phyloP scores from a whole-genome alignment of 2,888 invertebrate species.

The Hypolimnas misippus region DNA sequence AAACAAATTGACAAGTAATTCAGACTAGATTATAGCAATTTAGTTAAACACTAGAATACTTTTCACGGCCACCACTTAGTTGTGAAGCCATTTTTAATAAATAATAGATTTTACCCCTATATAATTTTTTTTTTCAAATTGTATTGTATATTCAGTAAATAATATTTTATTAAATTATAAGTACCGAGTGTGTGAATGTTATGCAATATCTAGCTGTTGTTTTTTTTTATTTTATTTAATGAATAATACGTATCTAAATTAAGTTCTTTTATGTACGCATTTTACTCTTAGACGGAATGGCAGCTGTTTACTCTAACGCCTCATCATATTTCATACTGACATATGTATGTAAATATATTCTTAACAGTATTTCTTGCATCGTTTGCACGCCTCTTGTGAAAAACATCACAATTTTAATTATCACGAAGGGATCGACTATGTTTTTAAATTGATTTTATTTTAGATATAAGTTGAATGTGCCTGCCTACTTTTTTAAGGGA shows the following conservation, averaged over 20 bases:
- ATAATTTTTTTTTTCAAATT: constrained; percentile 52
- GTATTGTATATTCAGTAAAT: constrained; percentile 76
- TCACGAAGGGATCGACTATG: constrained; percentile 68
- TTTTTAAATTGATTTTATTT: constrained; percentile 62
- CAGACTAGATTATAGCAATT: constrained; percentile 33
- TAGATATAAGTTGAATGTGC: constrained; percentile 71
- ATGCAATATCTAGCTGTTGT: constrained; percentile 70
- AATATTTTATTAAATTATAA: constrained; percentile 69
- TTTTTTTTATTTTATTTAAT: constrained; percentile 58
- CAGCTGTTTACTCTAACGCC: constrained; percentile 39
- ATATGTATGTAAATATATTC: constrained; percentile 44
- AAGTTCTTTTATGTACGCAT: constrained; percentile 32
- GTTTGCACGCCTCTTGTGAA: constrained; percentile 40
- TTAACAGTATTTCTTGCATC: constrained; percentile 42
- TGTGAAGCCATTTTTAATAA: constrained; percentile 43
- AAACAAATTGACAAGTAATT: constrained; percentile 41
- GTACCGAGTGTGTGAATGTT: constrained; percentile 57
- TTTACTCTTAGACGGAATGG: constrained; percentile 37
- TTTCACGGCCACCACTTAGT: constrained; percentile 32
- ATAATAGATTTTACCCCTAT: constrained; percentile 33
- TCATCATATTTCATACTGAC: constrained; percentile 24
- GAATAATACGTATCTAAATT: constrained; percentile 49
- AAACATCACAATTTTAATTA: constrained; percentile 73
- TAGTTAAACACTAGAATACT: constrained; percentile 30
- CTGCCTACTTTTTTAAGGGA: constrained; percentile 59